phyloP scores from a whole-genome alignment of 2,888 invertebrate genomes.

The Peribatodes rhomboidaria region DNA sequence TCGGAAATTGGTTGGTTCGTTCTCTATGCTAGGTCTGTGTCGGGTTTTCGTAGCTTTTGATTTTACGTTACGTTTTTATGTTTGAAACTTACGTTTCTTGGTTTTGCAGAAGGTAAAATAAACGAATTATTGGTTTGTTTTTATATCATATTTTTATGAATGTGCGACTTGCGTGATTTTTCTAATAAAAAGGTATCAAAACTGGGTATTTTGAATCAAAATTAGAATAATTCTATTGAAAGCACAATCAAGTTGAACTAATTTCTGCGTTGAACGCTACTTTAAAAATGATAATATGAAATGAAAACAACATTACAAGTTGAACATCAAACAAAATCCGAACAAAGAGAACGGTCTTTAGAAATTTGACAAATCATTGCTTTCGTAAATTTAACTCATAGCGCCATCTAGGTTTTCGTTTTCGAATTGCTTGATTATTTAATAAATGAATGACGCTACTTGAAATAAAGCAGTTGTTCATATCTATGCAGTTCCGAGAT shows the following conservation, averaged over 20 bases:
- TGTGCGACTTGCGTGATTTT: too few relatives aligned
- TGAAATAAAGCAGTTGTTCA: not conserved
- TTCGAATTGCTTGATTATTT: not conserved
- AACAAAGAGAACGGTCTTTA: constrained; percentile 10
- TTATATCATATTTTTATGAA: too few relatives aligned
- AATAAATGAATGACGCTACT: not conserved
- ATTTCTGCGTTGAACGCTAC: too few relatives aligned
- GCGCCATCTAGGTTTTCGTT: not conserved
- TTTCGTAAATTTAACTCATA: not conserved
- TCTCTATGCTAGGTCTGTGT: constrained; percentile 4
- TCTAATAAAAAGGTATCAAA: too few relatives aligned
- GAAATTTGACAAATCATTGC: constrained; percentile 27
- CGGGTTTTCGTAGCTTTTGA: not conserved
- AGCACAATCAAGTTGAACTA: too few relatives aligned
- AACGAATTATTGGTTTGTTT: too few relatives aligned
- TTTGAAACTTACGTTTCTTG: too few relatives aligned
- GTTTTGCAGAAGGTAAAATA: too few relatives aligned
- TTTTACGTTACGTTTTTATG: not conserved
- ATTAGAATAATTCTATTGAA: too few relatives aligned
- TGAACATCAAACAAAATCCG: not conserved
- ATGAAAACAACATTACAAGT: too few relatives aligned
- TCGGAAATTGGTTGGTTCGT: constrained; percentile 23
- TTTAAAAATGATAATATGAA: too few relatives aligned
- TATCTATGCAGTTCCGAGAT: not conserved
- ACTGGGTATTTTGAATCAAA: too few relatives aligned